These are phyloP conservation scores for Peromyscus eremicus DNA, from an alignment of 2,797 vertebrate species.

Conservation along the genomic window DNA sequence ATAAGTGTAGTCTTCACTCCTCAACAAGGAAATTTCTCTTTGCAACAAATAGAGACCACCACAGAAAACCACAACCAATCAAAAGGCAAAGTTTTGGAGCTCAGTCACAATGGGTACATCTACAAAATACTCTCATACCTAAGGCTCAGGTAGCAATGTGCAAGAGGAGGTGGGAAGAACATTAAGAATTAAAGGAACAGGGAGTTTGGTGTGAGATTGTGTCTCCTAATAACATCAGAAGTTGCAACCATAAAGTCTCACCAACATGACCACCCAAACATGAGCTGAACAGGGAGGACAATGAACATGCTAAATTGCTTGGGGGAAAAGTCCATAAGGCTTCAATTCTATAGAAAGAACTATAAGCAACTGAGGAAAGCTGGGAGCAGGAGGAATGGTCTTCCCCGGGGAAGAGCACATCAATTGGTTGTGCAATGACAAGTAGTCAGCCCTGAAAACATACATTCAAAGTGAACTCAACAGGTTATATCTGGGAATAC, in stretches of 20 bases:
- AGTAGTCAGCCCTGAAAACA: neutral
- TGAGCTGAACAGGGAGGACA: neutral
- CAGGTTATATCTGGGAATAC: neutral
- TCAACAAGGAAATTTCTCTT: neutral
- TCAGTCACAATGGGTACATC: neutral
- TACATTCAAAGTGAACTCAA: neutral
- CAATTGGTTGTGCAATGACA: neutral
- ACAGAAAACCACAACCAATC: neutral
- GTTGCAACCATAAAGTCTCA: neutral
- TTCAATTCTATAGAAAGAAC: neutral
- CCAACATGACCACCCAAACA: neutral
- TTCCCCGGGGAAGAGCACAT: neutral
- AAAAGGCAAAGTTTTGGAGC: neutral
- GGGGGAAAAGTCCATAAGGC: neutral
- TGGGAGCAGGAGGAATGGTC: neutral
- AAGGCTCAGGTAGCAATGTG: neutral
- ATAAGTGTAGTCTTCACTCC: neutral
- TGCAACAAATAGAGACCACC: neutral
- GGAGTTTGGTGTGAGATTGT: neutral
- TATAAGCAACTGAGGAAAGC: neutral
- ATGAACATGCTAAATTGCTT: neutral
- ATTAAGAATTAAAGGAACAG: neutral
- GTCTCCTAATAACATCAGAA: neutral
- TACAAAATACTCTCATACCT: neutral
- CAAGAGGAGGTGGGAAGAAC: neutral